A percentile compares a stretch with the other conserved stretches of the same genome.
Evolutionary conservation across 2,113 vertebrate genomes (phyloP).

Genomic region (Psammodynastes pulverulentus): DNA sequence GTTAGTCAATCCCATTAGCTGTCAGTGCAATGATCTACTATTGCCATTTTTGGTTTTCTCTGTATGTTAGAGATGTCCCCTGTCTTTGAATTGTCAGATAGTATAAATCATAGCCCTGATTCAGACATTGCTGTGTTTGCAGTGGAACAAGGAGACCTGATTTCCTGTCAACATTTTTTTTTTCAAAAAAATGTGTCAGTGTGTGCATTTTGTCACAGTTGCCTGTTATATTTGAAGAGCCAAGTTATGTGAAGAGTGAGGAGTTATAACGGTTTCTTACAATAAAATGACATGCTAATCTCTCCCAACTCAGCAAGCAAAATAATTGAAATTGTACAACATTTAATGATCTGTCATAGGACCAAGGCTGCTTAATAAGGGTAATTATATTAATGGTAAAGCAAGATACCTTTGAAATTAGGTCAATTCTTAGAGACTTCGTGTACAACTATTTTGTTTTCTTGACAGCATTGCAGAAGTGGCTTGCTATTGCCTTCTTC

Average conservation of each 20-base stretch:
- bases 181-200: not conserved
- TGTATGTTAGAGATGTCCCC: slow-evolving; percentile 48
- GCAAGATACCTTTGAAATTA: not conserved
- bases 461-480: not conserved
- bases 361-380: not conserved
- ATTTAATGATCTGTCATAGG: not conserved
- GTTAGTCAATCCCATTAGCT: slow-evolving; percentile 38
- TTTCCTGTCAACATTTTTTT: slow-evolving; percentile 24
- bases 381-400: not conserved
- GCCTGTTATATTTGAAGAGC: not conserved
- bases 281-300: not conserved
- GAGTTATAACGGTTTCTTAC: not conserved
- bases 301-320: not conserved
- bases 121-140: not conserved
- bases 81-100: slow-evolving; percentile 50
- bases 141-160: not conserved
- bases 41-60: slow-evolving; percentile 49
- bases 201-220: not conserved
- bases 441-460: not conserved
- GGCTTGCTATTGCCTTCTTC: not conserved
- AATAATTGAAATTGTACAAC: not conserved
- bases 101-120: slow-evolving; percentile 41
- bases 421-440: not conserved
- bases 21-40: slow-evolving; percentile 54
- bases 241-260: not conserved